Conservation (phyloP, 2,113 vertebrate species). For the Centropus unirufus region DNA sequence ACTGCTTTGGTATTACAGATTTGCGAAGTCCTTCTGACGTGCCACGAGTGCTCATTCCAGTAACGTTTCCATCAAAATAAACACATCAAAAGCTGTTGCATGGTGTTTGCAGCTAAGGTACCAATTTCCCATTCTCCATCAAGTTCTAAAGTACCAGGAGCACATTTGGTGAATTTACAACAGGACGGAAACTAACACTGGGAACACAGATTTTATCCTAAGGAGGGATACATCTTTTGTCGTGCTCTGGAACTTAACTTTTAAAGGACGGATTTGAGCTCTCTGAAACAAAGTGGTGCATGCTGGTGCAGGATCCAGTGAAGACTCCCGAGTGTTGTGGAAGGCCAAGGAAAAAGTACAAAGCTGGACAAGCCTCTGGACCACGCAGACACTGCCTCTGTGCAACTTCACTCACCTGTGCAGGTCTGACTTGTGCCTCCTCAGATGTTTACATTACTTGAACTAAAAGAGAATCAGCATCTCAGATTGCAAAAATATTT, state of each 20-base stretch:
- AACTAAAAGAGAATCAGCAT: not conserved
- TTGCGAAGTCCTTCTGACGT: not conserved
- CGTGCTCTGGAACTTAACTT: not conserved
- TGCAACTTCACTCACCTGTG: fast-evolving
- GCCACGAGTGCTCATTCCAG: not conserved
- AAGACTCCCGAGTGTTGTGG: fast-evolving
- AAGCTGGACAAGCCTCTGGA: not conserved
- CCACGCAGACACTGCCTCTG: too few species aligned
- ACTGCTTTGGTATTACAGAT: not conserved
- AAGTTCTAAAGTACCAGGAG: not conserved
- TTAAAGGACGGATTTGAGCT: not conserved
- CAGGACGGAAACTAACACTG: not conserved
- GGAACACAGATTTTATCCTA: not conserved
- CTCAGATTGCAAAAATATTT: not conserved
- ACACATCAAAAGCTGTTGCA: not conserved
- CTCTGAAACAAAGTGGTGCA: not conserved
- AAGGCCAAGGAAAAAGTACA: fast-evolving
- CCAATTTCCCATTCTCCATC: not conserved
- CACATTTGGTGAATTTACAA: not conserved
- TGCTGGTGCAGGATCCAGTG: not conserved
- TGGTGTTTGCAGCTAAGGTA: not conserved
- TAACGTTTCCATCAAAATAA: not conserved
- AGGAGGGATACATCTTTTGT: not conserved
- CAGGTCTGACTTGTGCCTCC: fast-evolving
- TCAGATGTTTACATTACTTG: not conserved